Base-by-base conservation (phyloP, 2,797 vertebrate genomes). In the Lacerta agilis region DNA sequence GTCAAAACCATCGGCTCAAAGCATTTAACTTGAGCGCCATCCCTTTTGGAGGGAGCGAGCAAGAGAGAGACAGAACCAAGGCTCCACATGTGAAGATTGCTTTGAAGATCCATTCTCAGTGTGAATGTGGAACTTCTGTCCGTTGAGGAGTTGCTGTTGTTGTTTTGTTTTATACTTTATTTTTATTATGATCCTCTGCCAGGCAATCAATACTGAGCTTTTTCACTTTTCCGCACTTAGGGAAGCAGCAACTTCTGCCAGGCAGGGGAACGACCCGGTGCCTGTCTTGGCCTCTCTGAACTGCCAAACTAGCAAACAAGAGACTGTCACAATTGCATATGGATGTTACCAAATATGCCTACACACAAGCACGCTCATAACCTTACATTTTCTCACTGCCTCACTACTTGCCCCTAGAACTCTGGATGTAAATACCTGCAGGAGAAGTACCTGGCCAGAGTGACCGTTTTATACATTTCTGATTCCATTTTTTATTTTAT, bases 381-480 rank as follows among this genome's bases (percentile, higher is more conserved):
- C 45, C 15, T 81, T 81, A 36, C 0, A 85, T 58, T 64, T 1
- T 33, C 79, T 94, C 92, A 79, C 90, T 91, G 91, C 89, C 85
- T n/a, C 0, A 17, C 9, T 55, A 80, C 85, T 66, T 64, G 0
- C 83, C 58, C 82, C 82, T 1, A 29, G 13, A 1, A 18, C 85
- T 29, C 89, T 23, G 2, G 29, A 4, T 95, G 94, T 94, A 95
- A 90, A 94, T 93, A 96, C 72, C 91, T 90, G 38, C 0, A 17
- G 86, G 87, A 45, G 55, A 75, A 41, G 27, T 27, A 45, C 86
- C 71, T 66, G 79, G 58, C 15, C 15, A 75, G n/a, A 67, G 23
- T 75, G 69, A 89, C 81, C 94, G 88, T 95, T 95, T 96, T 91
- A 94, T 94, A 97, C 96, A 97, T 97, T 97, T 97, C 97, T 94